Base-by-base conservation (phyloP, 2,888 invertebrate genomes). In the Troides oblongomaculatus region DNA sequence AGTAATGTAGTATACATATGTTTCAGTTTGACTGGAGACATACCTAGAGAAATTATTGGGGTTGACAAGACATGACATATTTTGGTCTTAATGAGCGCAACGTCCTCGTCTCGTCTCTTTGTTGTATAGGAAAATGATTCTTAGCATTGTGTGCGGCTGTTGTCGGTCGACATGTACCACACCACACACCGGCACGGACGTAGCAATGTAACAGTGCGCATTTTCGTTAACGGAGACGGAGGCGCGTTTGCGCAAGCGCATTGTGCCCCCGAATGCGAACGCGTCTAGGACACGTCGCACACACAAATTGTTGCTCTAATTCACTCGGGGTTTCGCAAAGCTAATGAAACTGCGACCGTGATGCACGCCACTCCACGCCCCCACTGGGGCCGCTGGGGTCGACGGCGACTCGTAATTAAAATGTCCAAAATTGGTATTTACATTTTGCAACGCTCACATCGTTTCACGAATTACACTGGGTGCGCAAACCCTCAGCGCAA, bases 241-340 rank as follows among this genome's bases (percentile, higher is more conserved):
- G 57, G 61, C 72, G 67, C 64, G 72, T 73, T 83, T 81, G 77
- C 83, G 82, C 76, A 82, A 84, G 72, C 66, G 71, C 74, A 83
- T 83, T 83, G 83, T 84, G 77, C 81, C 78, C 46, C 46, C 78
- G 78, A 78, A 78, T 81, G 78, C 78, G 78, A 78, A 78, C 80
- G 78, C 81, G 83, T 77, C 81, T 86, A 86, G 87, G 87, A 87
- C 89, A 88, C 86, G 86, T 87, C 85, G 82, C 85, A 83, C 80
- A 84, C 83, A 84, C 85, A 88, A 87, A 89, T 89, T 87, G 83
- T 88, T 88, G 90, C 90, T 91, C 91, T 85, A 90, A 88, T 91
- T 92, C 89, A 79, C 87, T 78, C 74, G 77, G 75, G 46, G 81
- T 90, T 89, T 89, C 90, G 91, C 84, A 91, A 92, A 91, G 76